These are phyloP conservation scores for Caretta caretta DNA, from an alignment of 2,113 vertebrate species.

Conservation along the genomic window DNA sequence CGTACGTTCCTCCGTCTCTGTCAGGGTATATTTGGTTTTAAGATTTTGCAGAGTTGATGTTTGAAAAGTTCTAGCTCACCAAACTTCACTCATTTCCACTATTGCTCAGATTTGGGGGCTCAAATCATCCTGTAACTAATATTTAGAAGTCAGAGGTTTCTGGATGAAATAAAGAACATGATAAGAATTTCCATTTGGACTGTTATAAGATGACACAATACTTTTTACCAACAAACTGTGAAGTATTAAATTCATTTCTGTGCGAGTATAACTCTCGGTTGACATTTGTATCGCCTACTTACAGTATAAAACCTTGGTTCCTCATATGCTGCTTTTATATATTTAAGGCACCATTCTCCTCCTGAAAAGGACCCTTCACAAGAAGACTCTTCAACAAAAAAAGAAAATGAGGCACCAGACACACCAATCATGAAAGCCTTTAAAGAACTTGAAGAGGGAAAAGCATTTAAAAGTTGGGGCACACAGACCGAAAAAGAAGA, in stretches of 20 bases:
- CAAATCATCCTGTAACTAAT: neutral
- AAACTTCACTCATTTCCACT: accelerated
- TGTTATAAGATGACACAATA: neutral
- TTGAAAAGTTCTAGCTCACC: neutral
- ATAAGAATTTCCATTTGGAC: neutral
- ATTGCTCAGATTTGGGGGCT: neutral
- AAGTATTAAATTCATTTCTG: neutral
- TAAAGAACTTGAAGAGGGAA: constrained; percentile 90
- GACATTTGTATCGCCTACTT: neutral
- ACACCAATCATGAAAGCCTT: constrained; percentile 91
- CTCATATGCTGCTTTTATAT: neutral
- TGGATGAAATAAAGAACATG: neutral
- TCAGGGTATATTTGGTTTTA: neutral
- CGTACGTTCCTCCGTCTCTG: neutral
- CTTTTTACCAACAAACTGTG: neutral
- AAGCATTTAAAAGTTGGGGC: constrained; percentile 87
- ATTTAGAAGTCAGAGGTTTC: neutral
- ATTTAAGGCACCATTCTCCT: constrained; percentile 77
- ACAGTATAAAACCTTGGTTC: neutral
- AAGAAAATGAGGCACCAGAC: constrained; percentile 79
- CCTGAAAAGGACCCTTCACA: constrained; percentile 79
- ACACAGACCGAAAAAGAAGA: constrained; percentile 81
- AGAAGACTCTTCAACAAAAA: constrained; percentile 67
- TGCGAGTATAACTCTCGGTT: neutral
- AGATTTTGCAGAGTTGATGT: neutral